Evolutionary conservation across 2,888 invertebrate species (phyloP), one percentile per base, ranked within the genome.

Genomic region (Ormyrus rosae): DNA sequence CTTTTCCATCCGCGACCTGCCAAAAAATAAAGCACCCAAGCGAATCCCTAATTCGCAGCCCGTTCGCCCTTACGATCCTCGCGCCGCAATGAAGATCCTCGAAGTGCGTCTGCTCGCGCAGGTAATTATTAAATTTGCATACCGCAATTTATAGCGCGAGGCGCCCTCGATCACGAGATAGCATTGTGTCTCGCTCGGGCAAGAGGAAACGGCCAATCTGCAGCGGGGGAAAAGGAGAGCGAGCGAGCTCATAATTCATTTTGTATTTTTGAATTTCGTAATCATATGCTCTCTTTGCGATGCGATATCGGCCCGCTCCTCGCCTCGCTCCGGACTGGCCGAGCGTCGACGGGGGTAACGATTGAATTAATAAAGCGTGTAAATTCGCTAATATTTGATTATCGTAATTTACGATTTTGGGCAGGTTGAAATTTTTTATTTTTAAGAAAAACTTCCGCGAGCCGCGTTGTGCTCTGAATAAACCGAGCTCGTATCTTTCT

Each of bases 71-170:
- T 19, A 19, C 19, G 2, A 19, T 9, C 5, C 56, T 55, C 55
- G 6, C 13, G 19, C 1, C 2, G 51, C 45, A 64, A 80, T 67
- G 82, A 82, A 67, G 82, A 75, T 78, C 75, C 72, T 45, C 78
- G 63, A 78, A 69, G 68, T 50, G 19, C 69, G 45, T 72, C 78
- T 81, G 77, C 83, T 19, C 19, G 19, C 19, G 19, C 19, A 19
- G 19, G 19, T 19, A 83, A 83, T 88, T 86, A 87, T 86, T 86
- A 86, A 86, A 88, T 88, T 88, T 87, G 85, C 88, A 88, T 88
- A 87, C 81, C 64, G 87, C 85, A 85, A 88, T 88, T 87, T 88
- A 87, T 87, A 85, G 85, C 84, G 51, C 67, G 34, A 53, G 82
- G 73, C 83, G 83, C 83, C 84, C 84, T 84, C 85, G 85, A 88